These are phyloP conservation scores for Callocephalon fimbriatum DNA, from an alignment of 2,113 vertebrate species.

Conservation along the genomic window DNA sequence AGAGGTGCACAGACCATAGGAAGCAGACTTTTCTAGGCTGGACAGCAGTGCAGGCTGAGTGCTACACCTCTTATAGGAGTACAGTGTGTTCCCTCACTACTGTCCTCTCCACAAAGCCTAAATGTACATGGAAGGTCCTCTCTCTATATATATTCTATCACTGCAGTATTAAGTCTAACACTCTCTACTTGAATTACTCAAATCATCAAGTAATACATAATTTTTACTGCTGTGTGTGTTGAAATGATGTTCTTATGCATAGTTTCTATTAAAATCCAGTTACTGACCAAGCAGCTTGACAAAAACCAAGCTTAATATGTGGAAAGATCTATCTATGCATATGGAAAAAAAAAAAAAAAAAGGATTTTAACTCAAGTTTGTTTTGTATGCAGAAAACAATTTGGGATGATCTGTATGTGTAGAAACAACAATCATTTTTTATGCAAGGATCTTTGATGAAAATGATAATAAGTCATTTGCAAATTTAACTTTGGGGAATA, in stretches of 20 bases:
- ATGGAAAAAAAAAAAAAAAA: background rate
- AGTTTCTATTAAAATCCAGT: background rate
- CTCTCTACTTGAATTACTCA: background rate
- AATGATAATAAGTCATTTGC: background rate
- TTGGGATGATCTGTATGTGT: background rate
- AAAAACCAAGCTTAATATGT: background rate
- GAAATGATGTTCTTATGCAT: background rate
- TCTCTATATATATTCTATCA: background rate
- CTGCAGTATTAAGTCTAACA: background rate
- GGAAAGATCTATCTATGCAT: background rate
- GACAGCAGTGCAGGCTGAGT: background rate
- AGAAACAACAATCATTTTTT: background rate
- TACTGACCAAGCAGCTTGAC: background rate
- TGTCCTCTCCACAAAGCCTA: background rate
- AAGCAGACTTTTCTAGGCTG: background rate
- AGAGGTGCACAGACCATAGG: background rate
- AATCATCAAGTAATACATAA: background rate
- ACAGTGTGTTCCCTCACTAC: background rate
- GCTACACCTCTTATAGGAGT: background rate
- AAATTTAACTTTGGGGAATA: background rate
- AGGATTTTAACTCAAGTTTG: background rate
- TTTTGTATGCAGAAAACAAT: background rate
- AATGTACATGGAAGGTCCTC: fast-evolving
- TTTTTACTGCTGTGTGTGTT: background rate
- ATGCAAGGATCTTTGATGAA: background rate